Percentiles rank a stretch among this genome's conserved stretches.
These are phyloP conservation scores for Tenthredo amoena DNA, from an alignment of 2,888 invertebrate genomes.

Conservation along the genomic window DNA sequence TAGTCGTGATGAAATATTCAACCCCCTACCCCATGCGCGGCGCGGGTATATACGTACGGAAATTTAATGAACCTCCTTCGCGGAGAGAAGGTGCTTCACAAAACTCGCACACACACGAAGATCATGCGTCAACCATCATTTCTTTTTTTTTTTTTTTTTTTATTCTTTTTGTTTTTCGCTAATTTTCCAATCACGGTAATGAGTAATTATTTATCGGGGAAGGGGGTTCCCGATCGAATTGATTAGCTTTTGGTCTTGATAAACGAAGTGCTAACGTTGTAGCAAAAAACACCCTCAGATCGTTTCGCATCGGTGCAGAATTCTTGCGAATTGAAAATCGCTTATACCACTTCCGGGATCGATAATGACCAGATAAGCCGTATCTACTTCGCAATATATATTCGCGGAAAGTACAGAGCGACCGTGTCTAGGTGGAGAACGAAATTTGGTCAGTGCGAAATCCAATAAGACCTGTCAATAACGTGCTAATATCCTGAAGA, in stretches of 20 bases:
- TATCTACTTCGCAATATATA: too few relatives aligned
- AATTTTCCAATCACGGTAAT: not conserved
- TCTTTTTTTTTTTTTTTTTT: not conserved
- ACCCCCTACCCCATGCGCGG: not conserved
- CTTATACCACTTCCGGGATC: not conserved
- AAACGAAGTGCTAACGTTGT: not conserved
- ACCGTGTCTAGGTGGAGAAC: too few relatives aligned
- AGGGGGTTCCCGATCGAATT: not conserved
- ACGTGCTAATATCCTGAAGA: conserved; percentile 75
- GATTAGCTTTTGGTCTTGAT: not conserved
- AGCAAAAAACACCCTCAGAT: not conserved
- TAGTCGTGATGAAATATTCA: conserved; percentile 3
- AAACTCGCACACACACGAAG: not conserved
- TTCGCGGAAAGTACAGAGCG: too few relatives aligned
- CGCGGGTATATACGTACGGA: not conserved
- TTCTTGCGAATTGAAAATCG: not conserved
- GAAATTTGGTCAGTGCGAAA: conserved; percentile 58
- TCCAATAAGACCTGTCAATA: conserved; percentile 74
- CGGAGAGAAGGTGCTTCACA: not conserved
- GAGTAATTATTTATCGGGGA: not conserved
- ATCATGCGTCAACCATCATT: not conserved
- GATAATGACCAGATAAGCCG: not conserved
- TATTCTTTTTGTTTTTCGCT: not conserved
- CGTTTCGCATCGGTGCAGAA: not conserved
- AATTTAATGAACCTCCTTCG: conserved; percentile 13